Percentiles rank a stretch among this genome's conserved stretches.
Conservation (phyloP, 1,140 invertebrate species). For the Anastrepha ludens region DNA sequence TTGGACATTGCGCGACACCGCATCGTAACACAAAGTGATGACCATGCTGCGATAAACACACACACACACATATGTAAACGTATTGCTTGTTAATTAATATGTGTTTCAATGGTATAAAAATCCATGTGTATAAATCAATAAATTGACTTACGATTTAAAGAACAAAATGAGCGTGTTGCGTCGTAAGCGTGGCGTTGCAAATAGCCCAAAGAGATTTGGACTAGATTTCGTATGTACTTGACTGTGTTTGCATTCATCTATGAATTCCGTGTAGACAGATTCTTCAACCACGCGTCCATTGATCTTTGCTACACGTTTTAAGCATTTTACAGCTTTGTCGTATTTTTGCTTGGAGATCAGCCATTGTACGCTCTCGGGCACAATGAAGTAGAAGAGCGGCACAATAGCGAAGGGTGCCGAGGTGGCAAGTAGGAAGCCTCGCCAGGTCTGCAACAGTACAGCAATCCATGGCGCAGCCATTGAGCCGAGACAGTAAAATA, state of each 20-base stretch:
- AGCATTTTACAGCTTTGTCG: conserved; percentile 75
- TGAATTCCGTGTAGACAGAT: conserved; percentile 55
- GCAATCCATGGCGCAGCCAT: conserved; percentile 77
- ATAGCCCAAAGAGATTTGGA: conserved; percentile 66
- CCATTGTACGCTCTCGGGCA: conserved; percentile 79
- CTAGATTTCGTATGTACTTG: conserved; percentile 61
- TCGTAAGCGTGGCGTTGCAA: conserved; percentile 74
- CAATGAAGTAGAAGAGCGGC: conserved; percentile 73
- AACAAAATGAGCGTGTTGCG: conserved; percentile 75
- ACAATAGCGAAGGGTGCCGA: conserved; percentile 74
- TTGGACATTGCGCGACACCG: conserved; percentile 77
- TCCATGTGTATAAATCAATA: neutral
- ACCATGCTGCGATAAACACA: conserved; percentile 74
- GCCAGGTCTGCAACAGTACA: conserved; percentile 74
- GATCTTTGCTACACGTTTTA: conserved; percentile 75
- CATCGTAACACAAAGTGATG: conserved; percentile 78
- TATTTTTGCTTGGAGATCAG: conserved; percentile 76
- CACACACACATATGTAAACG: neutral
- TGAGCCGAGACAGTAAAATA: conserved; percentile 77
- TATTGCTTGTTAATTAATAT: neutral
- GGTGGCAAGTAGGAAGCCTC: conserved; percentile 74
- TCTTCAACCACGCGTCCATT: conserved; percentile 73
- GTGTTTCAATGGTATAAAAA: neutral
- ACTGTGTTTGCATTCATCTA: conserved; percentile 73
- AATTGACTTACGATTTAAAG: conserved; percentile 76